Percentiles rank a stretch among this genome's conserved stretches.
phyloP scores from a whole-genome alignment of 2,888 invertebrate genomes.

The Hoplodrina blanda region DNA sequence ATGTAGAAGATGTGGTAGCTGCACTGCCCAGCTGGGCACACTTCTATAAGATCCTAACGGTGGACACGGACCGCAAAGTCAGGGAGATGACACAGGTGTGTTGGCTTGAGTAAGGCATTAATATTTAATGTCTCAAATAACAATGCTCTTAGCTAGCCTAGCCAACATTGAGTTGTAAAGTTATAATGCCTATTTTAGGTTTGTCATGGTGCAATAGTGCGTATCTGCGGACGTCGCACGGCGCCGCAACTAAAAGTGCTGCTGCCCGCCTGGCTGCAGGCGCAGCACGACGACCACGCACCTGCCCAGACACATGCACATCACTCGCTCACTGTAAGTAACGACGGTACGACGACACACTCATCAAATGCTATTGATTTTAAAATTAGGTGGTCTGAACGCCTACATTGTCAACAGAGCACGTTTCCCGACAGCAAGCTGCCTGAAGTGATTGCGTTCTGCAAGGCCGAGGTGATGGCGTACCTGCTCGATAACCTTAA shows the following conservation, averaged over 20 bases:
- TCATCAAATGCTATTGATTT: too few species aligned
- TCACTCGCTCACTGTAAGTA: constrained; percentile 68
- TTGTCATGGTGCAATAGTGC: constrained; percentile 93
- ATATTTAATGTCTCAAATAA: neutral
- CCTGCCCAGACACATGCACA: constrained; percentile 90
- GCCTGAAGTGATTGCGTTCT: constrained; percentile 95
- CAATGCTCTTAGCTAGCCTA: neutral
- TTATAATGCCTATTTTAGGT: constrained; percentile 78
- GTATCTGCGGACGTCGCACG: constrained; percentile 92
- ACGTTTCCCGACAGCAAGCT: constrained; percentile 95
- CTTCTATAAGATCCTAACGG: constrained; percentile 93
- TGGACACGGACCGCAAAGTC: constrained; percentile 95
- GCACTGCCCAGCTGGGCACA: constrained; percentile 96
- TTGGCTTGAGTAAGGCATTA: neutral
- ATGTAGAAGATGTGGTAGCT: constrained; percentile 92
- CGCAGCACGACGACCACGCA: constrained; percentile 96
- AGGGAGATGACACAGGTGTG: constrained; percentile 93
- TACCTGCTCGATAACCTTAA: constrained; percentile 92
- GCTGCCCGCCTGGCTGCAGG: constrained; percentile 96
- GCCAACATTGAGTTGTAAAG: neutral
- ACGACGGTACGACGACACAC: too few species aligned
- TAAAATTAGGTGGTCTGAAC: too few species aligned
- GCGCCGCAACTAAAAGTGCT: constrained; percentile 95
- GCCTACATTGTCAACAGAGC: constrained; percentile 82
- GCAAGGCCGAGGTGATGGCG: constrained; percentile 94